Conservation (phyloP, 2,888 invertebrate species). For the Sclerodermus sp. region DNA sequence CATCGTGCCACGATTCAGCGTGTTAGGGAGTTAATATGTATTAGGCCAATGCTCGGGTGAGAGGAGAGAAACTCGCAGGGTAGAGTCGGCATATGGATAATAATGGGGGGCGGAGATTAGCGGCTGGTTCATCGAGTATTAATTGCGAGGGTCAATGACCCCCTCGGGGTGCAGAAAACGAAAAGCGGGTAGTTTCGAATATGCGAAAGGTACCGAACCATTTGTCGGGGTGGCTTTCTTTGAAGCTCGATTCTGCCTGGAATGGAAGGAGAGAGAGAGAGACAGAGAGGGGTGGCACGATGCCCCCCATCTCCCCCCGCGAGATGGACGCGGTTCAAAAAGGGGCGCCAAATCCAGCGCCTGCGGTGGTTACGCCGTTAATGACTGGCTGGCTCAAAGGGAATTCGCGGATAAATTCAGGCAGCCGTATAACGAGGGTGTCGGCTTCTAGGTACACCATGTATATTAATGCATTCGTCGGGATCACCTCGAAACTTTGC, state of each 20-base stretch:
- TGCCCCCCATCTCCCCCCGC: no score
- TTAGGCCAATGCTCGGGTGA: constrained; percentile 12
- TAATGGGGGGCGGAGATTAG: constrained; percentile 18
- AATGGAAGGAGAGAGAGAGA: constrained; percentile 7
- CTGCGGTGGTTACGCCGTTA: constrained; percentile 36
- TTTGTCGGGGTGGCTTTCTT: constrained; percentile 19
- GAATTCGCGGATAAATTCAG: constrained; percentile 39
- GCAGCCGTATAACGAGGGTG: constrained; percentile 23
- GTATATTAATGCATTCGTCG: constrained; percentile 25
- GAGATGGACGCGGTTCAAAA: constrained; percentile 8
- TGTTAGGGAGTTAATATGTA: constrained; percentile 12
- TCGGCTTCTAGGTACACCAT: constrained; percentile 8
- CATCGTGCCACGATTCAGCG: no score
- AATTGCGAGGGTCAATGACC: constrained; percentile 23
- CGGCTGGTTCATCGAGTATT: constrained; percentile 32
- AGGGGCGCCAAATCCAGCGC: constrained; percentile 31
- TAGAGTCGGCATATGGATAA: no score
- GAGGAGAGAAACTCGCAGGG: constrained; percentile 4
- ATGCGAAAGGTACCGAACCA: background rate
- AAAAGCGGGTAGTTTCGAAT: background rate
- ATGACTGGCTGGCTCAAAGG: constrained; percentile 44
- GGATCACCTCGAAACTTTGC: background rate
- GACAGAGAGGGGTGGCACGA: constrained; percentile 3
- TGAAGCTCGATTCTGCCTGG: constrained; percentile 21
- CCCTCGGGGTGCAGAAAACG: background rate